Evolutionary conservation across 2,113 vertebrate genomes (phyloP), one percentile per base, ranked within the genome.

Genomic region (Nanger granti): DNA sequence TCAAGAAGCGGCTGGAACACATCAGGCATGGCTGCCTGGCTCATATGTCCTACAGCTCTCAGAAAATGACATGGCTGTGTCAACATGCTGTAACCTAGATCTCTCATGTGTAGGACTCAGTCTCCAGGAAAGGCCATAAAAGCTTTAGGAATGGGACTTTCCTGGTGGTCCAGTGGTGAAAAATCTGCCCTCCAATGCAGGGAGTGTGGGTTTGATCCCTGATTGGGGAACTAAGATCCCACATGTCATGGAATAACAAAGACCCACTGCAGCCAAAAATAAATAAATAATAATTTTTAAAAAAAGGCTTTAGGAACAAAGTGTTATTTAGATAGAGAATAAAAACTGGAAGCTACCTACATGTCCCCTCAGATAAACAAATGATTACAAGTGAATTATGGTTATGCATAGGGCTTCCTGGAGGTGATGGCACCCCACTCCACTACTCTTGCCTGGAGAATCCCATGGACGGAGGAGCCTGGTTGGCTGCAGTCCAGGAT

Each of bases 311-410:
- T 49, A 62, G 54, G 60, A 92, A 64, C 31, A 52, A 37, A 95
- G 10, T 37, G n/a, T 85, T 55, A 52, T 37, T 76, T 89, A 54
- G 86, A 18, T 59, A 44, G 57, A 62, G 62, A 89, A 52, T 73
- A 24, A 93, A 85, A 62, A 55, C 44, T 59, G 29, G 62, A 88
- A 94, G 85, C 87, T 37, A 52, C 69, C 55, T 60, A 0, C 9
- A 7, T 69, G 15, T 90, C 15, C 17, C 47, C 47, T n/a, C 49
- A 57, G 44, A 34, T 88, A 93, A 85, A n/a, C 57, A 94, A 86
- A 87, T 96, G 31, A 52, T 37, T 41, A 76, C 37, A 85, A 85
- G 37, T 93, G 37, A 89, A 89, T 91, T 73, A 93, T 52, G 12
- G 8, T 96, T 89, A 93, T 52, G 11, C 52, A 37, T 7, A 41